Percentiles rank a stretch among this genome's conserved stretches.
phyloP scores from a whole-genome alignment of 2,113 vertebrate genomes.

The Rostratula benghalensis region DNA sequence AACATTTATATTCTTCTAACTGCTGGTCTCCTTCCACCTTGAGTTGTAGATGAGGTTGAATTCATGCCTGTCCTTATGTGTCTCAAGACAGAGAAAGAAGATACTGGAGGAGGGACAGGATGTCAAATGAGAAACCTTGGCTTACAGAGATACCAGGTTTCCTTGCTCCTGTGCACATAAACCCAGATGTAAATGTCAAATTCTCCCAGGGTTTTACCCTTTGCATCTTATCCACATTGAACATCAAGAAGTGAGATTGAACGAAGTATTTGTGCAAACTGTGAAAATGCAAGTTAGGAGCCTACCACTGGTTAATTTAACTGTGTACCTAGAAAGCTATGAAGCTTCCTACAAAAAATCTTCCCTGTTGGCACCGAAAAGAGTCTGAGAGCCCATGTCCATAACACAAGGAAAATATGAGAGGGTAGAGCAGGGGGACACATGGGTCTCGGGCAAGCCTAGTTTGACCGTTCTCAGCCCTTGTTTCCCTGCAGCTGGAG shows the following conservation, averaged over 20 bases:
- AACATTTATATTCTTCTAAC: background rate
- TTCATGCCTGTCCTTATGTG: background rate
- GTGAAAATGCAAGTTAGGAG: background rate
- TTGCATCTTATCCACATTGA: background rate
- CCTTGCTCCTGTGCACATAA: background rate
- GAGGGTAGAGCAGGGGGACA: background rate
- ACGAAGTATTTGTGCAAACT: background rate
- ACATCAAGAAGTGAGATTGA: background rate
- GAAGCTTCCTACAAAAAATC: background rate
- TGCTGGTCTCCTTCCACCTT: background rate
- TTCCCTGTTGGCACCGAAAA: background rate
- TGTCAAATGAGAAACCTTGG: background rate
- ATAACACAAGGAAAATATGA: background rate
- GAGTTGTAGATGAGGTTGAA: background rate
- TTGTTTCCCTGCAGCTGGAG: background rate
- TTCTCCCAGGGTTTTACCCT: background rate
- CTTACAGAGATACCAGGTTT: background rate
- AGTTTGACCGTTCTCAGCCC: fast-evolving
- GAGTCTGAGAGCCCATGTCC: background rate
- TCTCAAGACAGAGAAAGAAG: background rate
- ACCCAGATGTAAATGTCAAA: background rate
- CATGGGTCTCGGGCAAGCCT: background rate
- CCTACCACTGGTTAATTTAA: background rate
- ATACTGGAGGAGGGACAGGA: background rate
- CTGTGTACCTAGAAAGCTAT: background rate